Evolutionary conservation across 1,140 invertebrate species (phyloP), one percentile per base, ranked within the genome.

Genomic region (Hylaeus anthracinus): DNA sequence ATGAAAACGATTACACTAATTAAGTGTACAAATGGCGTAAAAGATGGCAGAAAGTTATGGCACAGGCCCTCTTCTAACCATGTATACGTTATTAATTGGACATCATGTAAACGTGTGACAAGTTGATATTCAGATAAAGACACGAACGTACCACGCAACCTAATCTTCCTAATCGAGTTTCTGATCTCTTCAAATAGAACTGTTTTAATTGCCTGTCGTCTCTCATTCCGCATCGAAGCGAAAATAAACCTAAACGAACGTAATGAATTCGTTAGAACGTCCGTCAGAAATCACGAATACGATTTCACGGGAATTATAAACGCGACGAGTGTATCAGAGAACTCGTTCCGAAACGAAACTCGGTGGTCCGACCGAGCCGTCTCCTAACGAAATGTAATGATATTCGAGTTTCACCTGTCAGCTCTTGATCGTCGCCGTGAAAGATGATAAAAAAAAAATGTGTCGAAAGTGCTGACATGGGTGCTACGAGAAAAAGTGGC

Each of bases 391-490:
- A n/a, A 0, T 26, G 10, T 45, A 64, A 26, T 3, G 39, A 15
- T 55, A 55, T 64, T 55, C 69, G 12, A 12, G 10, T 10, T 8
- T n/a, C 14, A 63, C n/a, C 41, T 56, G 43, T 48, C 15, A 53
- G 6, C 48, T 15, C 41, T 72, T 72, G 67, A 66, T 84, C 81
- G 45, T 8, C 15, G 14, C 1, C 3, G 15, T 48, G 55, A 60
- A 72, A 66, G 72, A 72, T 39, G 39, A 37, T 51, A 70, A 53
- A 72, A 61, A 73, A 79, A 72, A 61, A 73, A 79, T 79, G 56
- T 58, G 55, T 53, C 43, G 70, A 64, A 56, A 63, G 48, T 12
- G 75, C 73, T 60, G 75, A 84, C 64, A 79, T n/a, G 64, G 74
- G 53, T 43, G 61, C 5, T 10, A 26, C 43, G 41, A 67, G 64